These are phyloP conservation scores for Chaetogeoica ovagalla DNA, from an alignment of 2,888 invertebrate genomes.

Conservation along the genomic window DNA sequence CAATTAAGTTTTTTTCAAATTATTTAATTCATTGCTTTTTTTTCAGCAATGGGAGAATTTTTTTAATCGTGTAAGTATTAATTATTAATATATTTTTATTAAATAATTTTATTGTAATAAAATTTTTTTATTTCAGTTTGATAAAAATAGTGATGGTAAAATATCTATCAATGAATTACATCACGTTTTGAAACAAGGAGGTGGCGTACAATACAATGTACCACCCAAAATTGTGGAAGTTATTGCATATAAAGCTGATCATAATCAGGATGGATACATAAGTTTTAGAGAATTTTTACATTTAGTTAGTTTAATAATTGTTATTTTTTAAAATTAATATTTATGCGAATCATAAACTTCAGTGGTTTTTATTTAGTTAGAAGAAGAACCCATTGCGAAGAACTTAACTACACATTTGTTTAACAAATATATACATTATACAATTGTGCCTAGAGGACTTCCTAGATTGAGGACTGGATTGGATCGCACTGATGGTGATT, in stretches of 20 bases:
- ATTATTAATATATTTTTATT: not conserved
- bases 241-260: constrained; percentile 70
- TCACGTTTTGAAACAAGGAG: constrained; percentile 60
- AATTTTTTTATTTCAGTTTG: constrained; percentile 64
- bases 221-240: constrained; percentile 70
- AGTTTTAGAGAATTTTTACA: constrained; percentile 59
- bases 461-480: constrained; percentile 23
- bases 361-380: constrained; percentile 24
- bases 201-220: constrained; percentile 67
- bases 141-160: constrained; percentile 71
- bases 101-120: not conserved
- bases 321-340: not conserved
- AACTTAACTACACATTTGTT: constrained; percentile 29
- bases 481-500: constrained; percentile 70
- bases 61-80: constrained; percentile 55
- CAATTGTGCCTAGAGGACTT: constrained; percentile 52
- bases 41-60: constrained; percentile 56
- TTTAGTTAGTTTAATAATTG: constrained; percentile 57
- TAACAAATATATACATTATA: constrained; percentile 36
- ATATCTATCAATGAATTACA: constrained; percentile 71
- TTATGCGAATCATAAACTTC: not conserved
- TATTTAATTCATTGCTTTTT: constrained; percentile 40
- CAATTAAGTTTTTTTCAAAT: too few relatives aligned
- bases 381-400: constrained; percentile 37
- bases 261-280: constrained; percentile 61